Evolutionary conservation across 2,888 invertebrate genomes (phyloP).

Genomic region (Desoria tigrina): DNA sequence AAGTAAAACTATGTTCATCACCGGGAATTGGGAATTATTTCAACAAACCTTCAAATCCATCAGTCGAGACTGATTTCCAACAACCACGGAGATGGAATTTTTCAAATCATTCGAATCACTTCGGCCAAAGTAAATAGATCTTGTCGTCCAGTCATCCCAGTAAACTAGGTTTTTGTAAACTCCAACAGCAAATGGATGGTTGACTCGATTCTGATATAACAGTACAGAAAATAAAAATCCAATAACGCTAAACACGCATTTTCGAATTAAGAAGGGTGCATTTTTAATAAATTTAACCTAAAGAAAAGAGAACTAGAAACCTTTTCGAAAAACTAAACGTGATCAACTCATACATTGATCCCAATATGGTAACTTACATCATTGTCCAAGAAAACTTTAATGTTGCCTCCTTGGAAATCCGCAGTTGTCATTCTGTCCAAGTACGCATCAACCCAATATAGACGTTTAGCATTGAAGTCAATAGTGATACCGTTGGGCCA

Average conservation of each 20-base stretch:
- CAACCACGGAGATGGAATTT: conserved; percentile 62
- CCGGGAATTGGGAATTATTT: too few species aligned
- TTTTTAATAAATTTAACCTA: too few species aligned
- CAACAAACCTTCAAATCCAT: conserved; percentile 75
- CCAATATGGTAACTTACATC: conserved; percentile 57
- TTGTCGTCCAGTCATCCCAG: conserved; percentile 87
- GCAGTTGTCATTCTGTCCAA: conserved; percentile 78
- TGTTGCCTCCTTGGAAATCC: conserved; percentile 69
- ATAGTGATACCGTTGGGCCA: conserved; percentile 88
- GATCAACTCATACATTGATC: too few species aligned
- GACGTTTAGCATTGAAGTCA: conserved; percentile 71
- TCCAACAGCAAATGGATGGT: conserved; percentile 83
- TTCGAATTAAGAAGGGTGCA: neutral
- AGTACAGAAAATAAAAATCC: conserved; percentile 8
- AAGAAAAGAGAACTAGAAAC: too few species aligned
- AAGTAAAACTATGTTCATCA: too few species aligned
- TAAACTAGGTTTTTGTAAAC: conserved; percentile 82
- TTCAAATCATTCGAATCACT: conserved; percentile 15
- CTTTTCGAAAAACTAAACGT: too few species aligned
- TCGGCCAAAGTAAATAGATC: conserved; percentile 71
- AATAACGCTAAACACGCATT: neutral
- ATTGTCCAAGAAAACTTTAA: conserved; percentile 68
- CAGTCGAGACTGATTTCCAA: conserved; percentile 67
- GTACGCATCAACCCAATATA: conserved; percentile 86
- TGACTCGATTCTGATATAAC: conserved; percentile 28